Percentiles rank a stretch among this genome's conserved stretches.
Evolutionary conservation across 1,140 invertebrate genomes (phyloP).

Genomic region (silkworm (Bombyx mori)): DNA sequence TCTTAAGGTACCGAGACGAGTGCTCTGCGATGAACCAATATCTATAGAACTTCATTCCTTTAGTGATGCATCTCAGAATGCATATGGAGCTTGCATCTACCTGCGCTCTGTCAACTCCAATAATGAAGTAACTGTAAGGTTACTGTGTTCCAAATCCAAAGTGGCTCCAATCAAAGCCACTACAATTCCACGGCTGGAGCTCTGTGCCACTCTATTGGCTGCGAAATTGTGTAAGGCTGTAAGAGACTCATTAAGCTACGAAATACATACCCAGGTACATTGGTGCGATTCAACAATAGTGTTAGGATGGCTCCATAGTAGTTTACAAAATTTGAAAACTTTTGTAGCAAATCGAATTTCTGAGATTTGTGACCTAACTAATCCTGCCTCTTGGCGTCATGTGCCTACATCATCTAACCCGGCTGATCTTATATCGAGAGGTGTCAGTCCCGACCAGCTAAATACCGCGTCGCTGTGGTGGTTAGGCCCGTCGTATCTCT

Average conservation of each 20-base stretch:
- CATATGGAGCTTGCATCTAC: slow-evolving; percentile 20
- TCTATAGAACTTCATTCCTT: slow-evolving; percentile 16
- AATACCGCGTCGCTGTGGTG: slow-evolving; percentile 10
- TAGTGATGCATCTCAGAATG: slow-evolving; percentile 16
- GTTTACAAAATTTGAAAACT: slow-evolving; percentile 17
- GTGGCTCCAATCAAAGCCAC: slow-evolving; percentile 1
- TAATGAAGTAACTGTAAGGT: slow-evolving; percentile 8
- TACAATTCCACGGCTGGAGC: slow-evolving; percentile 9
- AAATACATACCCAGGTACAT: slow-evolving; percentile 6
- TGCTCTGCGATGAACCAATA: slow-evolving; percentile 7
- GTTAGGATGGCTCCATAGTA: slow-evolving; percentile 27
- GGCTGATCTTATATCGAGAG: slow-evolving; percentile 28
- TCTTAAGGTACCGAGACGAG: slow-evolving; percentile 13
- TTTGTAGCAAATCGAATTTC: slow-evolving; percentile 37
- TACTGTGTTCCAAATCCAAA: slow-evolving; percentile 13
- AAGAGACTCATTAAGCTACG: slow-evolving; percentile 9
- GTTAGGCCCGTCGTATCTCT: slow-evolving; percentile 14
- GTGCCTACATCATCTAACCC: slow-evolving; percentile 22
- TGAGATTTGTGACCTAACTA: slow-evolving; percentile 28
- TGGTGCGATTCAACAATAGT: slow-evolving; percentile 28
- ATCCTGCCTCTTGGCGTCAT: slow-evolving; percentile 18
- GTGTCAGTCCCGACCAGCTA: slow-evolving; percentile 8
- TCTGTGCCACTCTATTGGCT: slow-evolving; percentile 18
- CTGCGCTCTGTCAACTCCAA: slow-evolving; percentile 9
- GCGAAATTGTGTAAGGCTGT: slow-evolving; percentile 15